A percentile compares a stretch with the other conserved stretches of the same genome.
Evolutionary conservation across 2,797 vertebrate genomes (phyloP).

Genomic region (Alcedo quadribrachys): DNA sequence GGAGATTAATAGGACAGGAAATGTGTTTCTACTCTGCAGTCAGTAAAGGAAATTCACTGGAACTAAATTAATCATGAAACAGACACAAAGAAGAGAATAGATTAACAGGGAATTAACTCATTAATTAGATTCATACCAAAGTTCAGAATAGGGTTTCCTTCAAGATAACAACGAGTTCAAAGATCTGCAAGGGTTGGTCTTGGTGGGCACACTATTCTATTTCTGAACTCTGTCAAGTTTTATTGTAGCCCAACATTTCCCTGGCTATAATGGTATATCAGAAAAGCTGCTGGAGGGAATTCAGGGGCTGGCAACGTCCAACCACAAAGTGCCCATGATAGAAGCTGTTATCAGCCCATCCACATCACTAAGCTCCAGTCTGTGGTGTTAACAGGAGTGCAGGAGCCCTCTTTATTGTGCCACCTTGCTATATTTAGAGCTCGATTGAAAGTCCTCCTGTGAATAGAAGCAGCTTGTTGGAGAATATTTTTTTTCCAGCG

Average conservation of each 20-base stretch:
- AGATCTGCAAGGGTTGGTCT: not conserved
- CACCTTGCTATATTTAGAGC: slow-evolving; percentile 31
- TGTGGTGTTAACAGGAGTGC: not conserved
- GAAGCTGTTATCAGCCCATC: not conserved
- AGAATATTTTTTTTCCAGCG: not conserved
- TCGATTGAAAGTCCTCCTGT: not conserved
- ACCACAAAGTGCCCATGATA: not conserved
- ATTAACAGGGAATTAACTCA: slow-evolving; percentile 45
- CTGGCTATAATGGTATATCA: not conserved
- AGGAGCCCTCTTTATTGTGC: not conserved
- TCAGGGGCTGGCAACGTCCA: not conserved
- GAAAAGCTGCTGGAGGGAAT: slow-evolving; percentile 2
- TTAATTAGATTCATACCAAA: slow-evolving; percentile 35
- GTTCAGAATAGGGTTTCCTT: slow-evolving; percentile 22
- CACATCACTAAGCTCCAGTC: not conserved
- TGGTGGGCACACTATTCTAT: not conserved
- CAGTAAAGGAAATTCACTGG: slow-evolving; percentile 53
- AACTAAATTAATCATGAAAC: slow-evolving; percentile 66
- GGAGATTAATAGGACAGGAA: slow-evolving; percentile 43
- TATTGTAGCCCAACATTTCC: not conserved
- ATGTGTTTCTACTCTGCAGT: slow-evolving; percentile 1
- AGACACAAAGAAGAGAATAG: slow-evolving; percentile 24
- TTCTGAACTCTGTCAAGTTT: not conserved
- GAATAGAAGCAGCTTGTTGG: not conserved
- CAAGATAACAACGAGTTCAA: not conserved